phyloP scores from a whole-genome alignment of 2,113 vertebrate genomes.

The Myocastor coypus region DNA sequence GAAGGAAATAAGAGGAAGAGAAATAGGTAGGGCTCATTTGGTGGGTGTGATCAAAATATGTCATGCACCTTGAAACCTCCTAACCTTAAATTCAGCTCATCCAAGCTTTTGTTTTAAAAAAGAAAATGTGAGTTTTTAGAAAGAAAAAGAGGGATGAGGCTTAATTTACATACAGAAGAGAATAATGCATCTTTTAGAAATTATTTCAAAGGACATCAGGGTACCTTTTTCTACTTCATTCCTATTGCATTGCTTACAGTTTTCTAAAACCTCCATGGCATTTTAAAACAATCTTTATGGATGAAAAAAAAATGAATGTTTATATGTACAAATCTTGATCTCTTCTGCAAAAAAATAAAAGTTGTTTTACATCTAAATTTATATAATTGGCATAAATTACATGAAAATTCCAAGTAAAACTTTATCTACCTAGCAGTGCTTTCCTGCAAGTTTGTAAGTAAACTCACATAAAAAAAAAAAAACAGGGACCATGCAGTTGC shows the following conservation, averaged over 20 bases:
- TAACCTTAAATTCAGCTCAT: neutral
- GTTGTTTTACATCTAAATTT: constrained; percentile 28
- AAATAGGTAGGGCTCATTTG: neutral
- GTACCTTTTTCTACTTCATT: neutral
- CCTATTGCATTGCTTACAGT: neutral
- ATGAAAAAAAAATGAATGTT: neutral
- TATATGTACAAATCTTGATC: neutral
- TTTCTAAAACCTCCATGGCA: neutral
- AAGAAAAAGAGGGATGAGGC: neutral
- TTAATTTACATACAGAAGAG: neutral
- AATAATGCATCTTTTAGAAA: neutral
- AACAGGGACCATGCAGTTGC: neutral
- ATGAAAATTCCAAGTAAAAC: neutral
- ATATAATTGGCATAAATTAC: neutral
- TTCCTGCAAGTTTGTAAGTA: neutral
- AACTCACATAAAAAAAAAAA: neutral
- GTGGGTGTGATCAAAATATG: neutral
- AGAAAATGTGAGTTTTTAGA: neutral
- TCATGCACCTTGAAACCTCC: neutral
- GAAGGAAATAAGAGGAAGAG: neutral
- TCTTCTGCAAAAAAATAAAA: neutral
- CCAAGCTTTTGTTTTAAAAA: neutral
- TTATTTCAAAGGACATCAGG: neutral
- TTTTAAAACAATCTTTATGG: neutral
- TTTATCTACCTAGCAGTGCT: neutral